Evolutionary conservation across 1,140 invertebrate genomes (phyloP).

Genomic region (Trypoxylus dichotomus): DNA sequence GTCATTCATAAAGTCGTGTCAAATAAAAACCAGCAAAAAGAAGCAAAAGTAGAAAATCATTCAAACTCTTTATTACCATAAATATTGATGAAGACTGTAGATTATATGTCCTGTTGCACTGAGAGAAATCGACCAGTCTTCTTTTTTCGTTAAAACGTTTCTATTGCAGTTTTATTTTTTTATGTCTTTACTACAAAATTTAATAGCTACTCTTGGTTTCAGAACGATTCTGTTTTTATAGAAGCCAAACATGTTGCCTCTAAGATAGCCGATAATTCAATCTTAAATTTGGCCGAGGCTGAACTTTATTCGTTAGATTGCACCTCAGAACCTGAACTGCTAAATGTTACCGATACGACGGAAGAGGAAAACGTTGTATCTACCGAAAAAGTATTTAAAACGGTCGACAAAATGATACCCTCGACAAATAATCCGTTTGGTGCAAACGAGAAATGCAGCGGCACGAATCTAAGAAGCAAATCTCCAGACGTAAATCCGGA

Average conservation of each 20-base stretch:
- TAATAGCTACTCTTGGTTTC: background rate
- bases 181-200: no score
- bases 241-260: slow-evolving; percentile 31
- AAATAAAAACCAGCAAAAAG: no score
- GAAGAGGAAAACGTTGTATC: background rate
- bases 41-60: no score
- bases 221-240: slow-evolving; percentile 37
- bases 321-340: slow-evolving; percentile 30
- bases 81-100: no score
- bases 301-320: slow-evolving; percentile 30
- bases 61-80: no score
- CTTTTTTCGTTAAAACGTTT: no score
- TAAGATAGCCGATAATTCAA: slow-evolving; percentile 37
- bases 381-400: slow-evolving; percentile 31
- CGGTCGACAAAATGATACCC: slow-evolving; percentile 32
- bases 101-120: no score
- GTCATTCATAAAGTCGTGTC: no score
- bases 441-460: background rate
- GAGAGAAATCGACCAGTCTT: no score
- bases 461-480: background rate
- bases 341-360: slow-evolving; percentile 18
- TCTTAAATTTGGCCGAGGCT: slow-evolving; percentile 21
- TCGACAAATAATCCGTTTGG: background rate
- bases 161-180: no score
- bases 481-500: background rate